Evolutionary conservation across 2,888 invertebrate species (phyloP).

Genomic region (Ennomos quercinarius): DNA sequence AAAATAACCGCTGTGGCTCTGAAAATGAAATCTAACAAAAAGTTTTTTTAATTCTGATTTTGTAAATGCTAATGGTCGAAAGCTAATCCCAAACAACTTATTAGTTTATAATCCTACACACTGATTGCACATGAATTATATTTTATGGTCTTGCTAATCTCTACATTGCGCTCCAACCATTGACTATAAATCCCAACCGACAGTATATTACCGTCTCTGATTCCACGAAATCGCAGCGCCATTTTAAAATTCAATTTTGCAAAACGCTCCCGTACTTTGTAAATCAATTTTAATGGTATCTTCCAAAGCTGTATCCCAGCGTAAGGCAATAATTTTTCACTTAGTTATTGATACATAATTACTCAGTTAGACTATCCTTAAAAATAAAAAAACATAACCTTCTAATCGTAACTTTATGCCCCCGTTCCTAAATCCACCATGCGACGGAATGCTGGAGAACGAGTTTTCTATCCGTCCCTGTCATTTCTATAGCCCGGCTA

Average conservation of each 20-base stretch:
- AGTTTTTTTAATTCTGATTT: no score
- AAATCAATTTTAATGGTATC: constrained; percentile 56
- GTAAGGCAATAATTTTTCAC: constrained; percentile 59
- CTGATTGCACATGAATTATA: constrained; percentile 11
- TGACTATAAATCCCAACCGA: no score
- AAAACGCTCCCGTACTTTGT: constrained; percentile 47
- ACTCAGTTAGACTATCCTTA: constrained; percentile 67
- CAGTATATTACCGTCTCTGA: constrained; percentile 6
- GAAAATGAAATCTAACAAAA: no score
- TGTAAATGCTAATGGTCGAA: no score
- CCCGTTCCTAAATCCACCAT: constrained; percentile 85
- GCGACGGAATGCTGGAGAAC: constrained; percentile 83
- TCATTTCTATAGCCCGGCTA: constrained; percentile 70
- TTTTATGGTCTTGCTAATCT: constrained; percentile 13
- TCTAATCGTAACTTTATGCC: constrained; percentile 83
- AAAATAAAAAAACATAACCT: constrained; percentile 82
- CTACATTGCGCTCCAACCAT: constrained; percentile 3
- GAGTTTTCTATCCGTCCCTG: constrained; percentile 80
- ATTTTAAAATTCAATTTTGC: constrained; percentile 43
- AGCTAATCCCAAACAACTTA: no score
- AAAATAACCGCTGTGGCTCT: no score
- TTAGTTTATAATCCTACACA: neutral
- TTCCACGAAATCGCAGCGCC: constrained; percentile 30
- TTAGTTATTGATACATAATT: constrained; percentile 64
- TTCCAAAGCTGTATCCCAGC: constrained; percentile 45